Evolutionary conservation across 2,888 invertebrate species (phyloP).

Genomic region (Cecidostiba fungosa): DNA sequence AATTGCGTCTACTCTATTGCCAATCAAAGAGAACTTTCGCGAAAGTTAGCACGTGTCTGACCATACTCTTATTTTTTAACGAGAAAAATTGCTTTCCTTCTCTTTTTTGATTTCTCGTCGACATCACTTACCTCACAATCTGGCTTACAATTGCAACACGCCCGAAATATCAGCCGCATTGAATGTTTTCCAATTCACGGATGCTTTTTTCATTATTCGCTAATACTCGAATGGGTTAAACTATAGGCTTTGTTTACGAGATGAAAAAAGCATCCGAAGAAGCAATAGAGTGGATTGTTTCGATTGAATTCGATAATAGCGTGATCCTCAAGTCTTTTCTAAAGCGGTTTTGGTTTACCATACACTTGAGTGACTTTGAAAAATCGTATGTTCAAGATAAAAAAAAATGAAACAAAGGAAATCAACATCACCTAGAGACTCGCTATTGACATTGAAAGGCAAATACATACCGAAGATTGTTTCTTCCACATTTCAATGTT

Average conservation of each 20-base stretch:
- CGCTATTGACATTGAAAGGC: conserved; percentile 59
- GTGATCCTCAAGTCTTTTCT: neutral
- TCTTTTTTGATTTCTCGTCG: neutral
- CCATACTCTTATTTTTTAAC: conserved; percentile 50
- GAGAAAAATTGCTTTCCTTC: neutral
- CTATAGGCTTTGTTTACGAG: neutral
- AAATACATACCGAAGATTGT: conserved; percentile 92
- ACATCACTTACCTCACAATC: conserved; percentile 59
- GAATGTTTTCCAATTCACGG: conserved; percentile 1
- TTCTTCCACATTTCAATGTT: conserved; percentile 99
- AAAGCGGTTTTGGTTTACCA: neutral
- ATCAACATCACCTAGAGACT: conserved; percentile 56
- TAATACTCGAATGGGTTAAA: neutral
- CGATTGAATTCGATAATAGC: neutral
- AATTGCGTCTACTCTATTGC: conserved; percentile 44
- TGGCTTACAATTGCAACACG: conserved; percentile 38
- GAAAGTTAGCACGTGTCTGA: conserved; percentile 61
- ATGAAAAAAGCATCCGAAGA: neutral
- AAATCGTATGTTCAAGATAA: conserved; percentile 12
- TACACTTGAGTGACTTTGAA: conserved; percentile 13
- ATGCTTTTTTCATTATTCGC: conserved; percentile 24
- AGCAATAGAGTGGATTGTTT: neutral
- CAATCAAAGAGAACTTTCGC: conserved; percentile 54
- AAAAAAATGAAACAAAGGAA: conserved; percentile 41
- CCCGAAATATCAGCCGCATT: conserved; percentile 13